These are phyloP conservation scores for Acleris holmiana DNA, from an alignment of 2,888 invertebrate genomes.

Conservation along the genomic window DNA sequence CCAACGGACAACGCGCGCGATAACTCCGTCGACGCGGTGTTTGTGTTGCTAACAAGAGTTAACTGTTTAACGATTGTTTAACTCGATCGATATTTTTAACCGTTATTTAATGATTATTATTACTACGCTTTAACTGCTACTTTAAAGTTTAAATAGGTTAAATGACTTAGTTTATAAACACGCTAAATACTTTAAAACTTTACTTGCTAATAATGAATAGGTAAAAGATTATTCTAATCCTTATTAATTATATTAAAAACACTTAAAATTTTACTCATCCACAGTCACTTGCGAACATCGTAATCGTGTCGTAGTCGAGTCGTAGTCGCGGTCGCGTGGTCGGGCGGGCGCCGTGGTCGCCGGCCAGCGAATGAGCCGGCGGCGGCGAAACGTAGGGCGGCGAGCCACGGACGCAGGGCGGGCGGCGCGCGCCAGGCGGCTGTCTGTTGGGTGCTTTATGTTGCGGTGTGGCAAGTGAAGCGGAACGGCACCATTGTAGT, in stretches of 20 bases:
- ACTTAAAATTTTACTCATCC: conserved; percentile 6
- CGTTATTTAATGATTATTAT: conserved; percentile 55
- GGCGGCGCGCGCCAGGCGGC: too few species aligned
- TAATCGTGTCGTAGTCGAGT: conserved; percentile 33
- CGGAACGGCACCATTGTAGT: neutral
- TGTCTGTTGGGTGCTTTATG: neutral
- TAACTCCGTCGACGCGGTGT: conserved; percentile 55
- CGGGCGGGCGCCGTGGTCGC: conserved; percentile 66
- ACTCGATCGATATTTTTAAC: conserved; percentile 64
- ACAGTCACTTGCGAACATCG: conserved; percentile 17
- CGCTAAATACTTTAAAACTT: neutral
- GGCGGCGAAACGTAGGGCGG: conserved; percentile 23
- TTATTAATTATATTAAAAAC: neutral
- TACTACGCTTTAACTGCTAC: conserved; percentile 17
- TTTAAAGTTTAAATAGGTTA: conserved; percentile 5
- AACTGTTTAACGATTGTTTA: conserved; percentile 61
- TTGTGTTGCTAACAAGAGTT: conserved; percentile 48
- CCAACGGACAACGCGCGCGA: neutral
- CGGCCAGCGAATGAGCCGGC: conserved; percentile 64
- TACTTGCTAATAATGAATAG: too few species aligned
- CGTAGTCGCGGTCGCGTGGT: conserved; percentile 41
- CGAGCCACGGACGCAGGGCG: neutral
- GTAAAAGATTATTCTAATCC: too few species aligned
- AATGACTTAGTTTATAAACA: neutral
- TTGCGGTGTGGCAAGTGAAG: neutral